Percentiles rank a stretch among this genome's conserved stretches.
These are phyloP conservation scores for Corvus cornix DNA, from an alignment of 2,113 vertebrate species.

Conservation along the genomic window DNA sequence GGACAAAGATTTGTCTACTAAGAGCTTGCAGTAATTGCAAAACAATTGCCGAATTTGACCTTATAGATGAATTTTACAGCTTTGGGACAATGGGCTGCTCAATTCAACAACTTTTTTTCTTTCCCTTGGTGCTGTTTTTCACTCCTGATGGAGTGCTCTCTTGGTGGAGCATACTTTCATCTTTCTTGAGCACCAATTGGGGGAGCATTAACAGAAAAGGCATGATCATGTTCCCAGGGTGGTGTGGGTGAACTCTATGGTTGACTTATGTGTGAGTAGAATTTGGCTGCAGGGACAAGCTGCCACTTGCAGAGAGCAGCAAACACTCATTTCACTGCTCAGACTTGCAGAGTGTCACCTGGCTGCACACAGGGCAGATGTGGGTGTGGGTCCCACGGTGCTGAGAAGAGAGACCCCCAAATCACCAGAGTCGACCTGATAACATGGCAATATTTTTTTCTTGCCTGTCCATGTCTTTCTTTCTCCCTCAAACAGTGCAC, in stretches of 20 bases:
- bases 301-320: not conserved
- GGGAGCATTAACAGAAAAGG: not conserved
- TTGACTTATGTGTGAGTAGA: not conserved
- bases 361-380: not conserved
- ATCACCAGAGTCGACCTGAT: no score
- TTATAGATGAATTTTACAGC: constrained; percentile 12
- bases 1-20: not conserved
- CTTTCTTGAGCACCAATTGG: not conserved
- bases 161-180: not conserved
- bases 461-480: not conserved
- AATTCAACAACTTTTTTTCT: not conserved
- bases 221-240: not conserved
- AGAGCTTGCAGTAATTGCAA: constrained; percentile 6
- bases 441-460: not conserved
- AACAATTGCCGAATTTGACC: not conserved
- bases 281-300: not conserved
- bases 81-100: not conserved
- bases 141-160: not conserved
- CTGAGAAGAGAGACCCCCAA: accelerated
- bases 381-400: accelerated
- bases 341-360: not conserved
- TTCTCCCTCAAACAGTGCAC: not conserved
- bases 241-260: not conserved
- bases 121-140: not conserved
- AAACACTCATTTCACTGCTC: not conserved